phyloP scores from a whole-genome alignment of 1,140 invertebrate species.

The Drosophila obscura region DNA sequence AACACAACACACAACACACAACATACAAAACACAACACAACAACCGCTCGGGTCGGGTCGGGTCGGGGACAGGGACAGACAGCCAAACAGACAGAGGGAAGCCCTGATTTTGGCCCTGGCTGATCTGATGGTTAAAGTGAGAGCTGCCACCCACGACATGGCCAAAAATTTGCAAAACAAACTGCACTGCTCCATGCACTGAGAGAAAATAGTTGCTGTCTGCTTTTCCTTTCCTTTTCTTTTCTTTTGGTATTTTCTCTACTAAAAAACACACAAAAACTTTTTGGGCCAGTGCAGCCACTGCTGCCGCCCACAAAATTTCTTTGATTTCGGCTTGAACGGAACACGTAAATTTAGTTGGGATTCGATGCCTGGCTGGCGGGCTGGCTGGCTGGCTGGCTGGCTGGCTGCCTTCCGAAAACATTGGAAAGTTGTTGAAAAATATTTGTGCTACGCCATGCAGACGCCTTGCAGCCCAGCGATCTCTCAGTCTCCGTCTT shows the following conservation, averaged over 20 bases:
- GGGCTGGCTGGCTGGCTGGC: not conserved
- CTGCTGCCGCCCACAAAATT: not conserved
- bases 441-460: constrained; percentile 52
- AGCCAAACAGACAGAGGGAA: constrained; percentile 5
- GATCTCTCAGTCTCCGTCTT: not conserved
- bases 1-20: constrained; percentile 33
- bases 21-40: constrained; percentile 4
- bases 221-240: too few relatives aligned
- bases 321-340: constrained; percentile 35
- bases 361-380: constrained; percentile 16
- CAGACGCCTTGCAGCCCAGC: constrained; percentile 1
- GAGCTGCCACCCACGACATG: constrained; percentile 26
- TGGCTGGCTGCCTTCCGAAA: constrained; percentile 4
- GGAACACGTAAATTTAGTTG: constrained; percentile 55
- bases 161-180: constrained; percentile 53
- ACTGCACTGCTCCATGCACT: constrained; percentile 10
- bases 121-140: constrained; percentile 20
- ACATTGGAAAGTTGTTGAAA: constrained; percentile 54
- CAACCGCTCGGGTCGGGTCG: too few relatives aligned
- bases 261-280: too few relatives aligned
- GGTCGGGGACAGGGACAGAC: not conserved
- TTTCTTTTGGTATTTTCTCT: too few relatives aligned
- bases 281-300: not conserved
- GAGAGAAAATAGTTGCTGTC: too few relatives aligned
- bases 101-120: constrained; percentile 30